These are phyloP conservation scores for Onchidella celtica DNA, from an alignment of 2,888 invertebrate genomes.

Conservation along the genomic window DNA sequence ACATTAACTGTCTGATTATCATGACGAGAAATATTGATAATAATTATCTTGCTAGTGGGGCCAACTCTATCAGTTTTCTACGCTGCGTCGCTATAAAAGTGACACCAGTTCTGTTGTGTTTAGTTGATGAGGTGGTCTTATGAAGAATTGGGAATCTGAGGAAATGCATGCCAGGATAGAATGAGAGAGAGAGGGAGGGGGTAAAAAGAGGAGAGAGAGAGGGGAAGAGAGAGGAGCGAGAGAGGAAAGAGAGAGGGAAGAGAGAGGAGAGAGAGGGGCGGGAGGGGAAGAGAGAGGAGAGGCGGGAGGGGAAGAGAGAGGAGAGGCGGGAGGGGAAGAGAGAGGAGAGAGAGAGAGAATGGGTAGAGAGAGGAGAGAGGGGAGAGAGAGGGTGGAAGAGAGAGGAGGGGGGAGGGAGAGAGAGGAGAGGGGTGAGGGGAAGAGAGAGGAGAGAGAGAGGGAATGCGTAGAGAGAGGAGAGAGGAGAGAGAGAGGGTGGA, in stretches of 20 bases:
- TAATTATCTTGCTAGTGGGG: too few species aligned
- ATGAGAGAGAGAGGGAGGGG: background rate
- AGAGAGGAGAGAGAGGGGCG: background rate
- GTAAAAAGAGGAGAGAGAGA: background rate
- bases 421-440: background rate
- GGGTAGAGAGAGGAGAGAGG: conserved; percentile 1
- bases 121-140: too few species aligned
- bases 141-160: too few species aligned
- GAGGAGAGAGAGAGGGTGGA: background rate
- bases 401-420: background rate
- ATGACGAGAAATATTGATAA: too few species aligned
- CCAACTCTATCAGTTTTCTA: too few species aligned
- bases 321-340: background rate
- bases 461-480: background rate
- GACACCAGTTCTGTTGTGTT: too few species aligned
- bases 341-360: background rate
- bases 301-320: background rate
- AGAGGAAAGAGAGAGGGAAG: background rate
- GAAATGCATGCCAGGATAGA: too few species aligned
- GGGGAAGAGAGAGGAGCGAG: background rate
- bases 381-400: background rate
- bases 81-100: too few species aligned
- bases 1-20: too few species aligned
- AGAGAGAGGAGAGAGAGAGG: conserved; percentile 4
- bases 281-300: background rate